These are phyloP conservation scores for Eueides isabella DNA, from an alignment of 1,140 invertebrate species.

Conservation along the genomic window DNA sequence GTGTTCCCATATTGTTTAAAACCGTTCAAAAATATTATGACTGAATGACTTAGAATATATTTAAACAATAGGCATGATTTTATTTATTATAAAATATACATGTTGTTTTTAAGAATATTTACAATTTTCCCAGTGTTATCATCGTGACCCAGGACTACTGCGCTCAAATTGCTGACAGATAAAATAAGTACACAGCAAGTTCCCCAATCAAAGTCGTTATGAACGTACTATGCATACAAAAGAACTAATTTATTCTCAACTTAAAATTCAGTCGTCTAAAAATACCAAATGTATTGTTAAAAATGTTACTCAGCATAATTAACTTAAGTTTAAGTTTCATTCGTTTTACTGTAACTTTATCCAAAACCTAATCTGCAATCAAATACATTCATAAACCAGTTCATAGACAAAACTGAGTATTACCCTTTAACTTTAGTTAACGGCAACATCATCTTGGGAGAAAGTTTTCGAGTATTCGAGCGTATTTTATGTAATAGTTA, in stretches of 20 bases:
- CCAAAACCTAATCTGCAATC: neutral
- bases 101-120: neutral
- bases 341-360: neutral
- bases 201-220: constrained; percentile 11
- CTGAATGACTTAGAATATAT: neutral
- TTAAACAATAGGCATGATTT: neutral
- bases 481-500: neutral
- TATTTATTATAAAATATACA: neutral
- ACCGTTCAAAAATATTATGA: no score
- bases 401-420: neutral
- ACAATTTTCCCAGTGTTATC: constrained; percentile 12
- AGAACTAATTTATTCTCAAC: neutral
- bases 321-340: neutral
- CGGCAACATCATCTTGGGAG: neutral
- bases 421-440: neutral
- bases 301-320: neutral
- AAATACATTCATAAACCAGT: neutral
- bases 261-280: constrained; percentile 9
- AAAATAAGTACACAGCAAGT: neutral
- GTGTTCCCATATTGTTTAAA: no score
- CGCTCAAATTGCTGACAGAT: constrained; percentile 1
- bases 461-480: neutral
- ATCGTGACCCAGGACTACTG: constrained; percentile 1
- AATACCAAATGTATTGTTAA: neutral
- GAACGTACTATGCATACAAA: constrained; percentile 13